Evolutionary conservation across 2,113 vertebrate species (phyloP).

Genomic region (Pterocles gutturalis): DNA sequence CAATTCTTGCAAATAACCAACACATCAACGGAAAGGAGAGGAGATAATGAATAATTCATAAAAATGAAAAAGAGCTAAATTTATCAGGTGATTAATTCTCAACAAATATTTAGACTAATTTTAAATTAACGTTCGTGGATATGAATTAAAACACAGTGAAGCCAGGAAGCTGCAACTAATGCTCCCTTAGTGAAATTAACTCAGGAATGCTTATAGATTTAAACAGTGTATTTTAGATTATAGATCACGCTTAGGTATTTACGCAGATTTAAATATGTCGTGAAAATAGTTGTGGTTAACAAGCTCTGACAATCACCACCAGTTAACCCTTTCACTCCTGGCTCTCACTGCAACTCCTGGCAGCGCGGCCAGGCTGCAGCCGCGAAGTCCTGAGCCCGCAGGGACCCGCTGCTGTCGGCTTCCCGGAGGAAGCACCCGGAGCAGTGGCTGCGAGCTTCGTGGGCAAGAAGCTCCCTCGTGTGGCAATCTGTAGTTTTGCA

Average conservation of each 20-base stretch:
- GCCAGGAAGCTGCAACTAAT: constrained; percentile 63
- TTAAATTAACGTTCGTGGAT: constrained; percentile 70
- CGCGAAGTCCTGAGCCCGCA: accelerated
- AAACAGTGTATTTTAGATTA: constrained; percentile 63
- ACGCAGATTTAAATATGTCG: constrained; percentile 69
- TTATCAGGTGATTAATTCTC: constrained; percentile 69
- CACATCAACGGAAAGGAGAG: constrained; percentile 51
- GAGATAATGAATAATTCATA: constrained; percentile 72
- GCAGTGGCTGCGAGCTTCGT: not conserved
- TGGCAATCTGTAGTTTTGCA: constrained; percentile 18
- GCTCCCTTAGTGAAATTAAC: constrained; percentile 62
- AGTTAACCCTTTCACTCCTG: constrained; percentile 8
- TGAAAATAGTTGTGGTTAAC: constrained; percentile 64
- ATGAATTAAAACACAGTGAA: constrained; percentile 65
- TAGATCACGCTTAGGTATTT: constrained; percentile 60
- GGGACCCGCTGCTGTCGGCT: accelerated
- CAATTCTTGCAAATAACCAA: constrained; percentile 49
- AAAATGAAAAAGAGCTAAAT: constrained; percentile 71
- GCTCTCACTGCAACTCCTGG: not conserved
- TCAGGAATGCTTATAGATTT: constrained; percentile 57
- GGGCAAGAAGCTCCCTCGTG: constrained; percentile 55
- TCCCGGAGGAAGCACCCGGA: not conserved
- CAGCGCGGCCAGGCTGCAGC: not conserved
- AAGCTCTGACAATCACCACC: constrained; percentile 67
- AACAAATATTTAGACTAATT: constrained; percentile 75